Evolutionary conservation across 2,797 vertebrate species (phyloP).

Genomic region (Mormyrops attenuatus): DNA sequence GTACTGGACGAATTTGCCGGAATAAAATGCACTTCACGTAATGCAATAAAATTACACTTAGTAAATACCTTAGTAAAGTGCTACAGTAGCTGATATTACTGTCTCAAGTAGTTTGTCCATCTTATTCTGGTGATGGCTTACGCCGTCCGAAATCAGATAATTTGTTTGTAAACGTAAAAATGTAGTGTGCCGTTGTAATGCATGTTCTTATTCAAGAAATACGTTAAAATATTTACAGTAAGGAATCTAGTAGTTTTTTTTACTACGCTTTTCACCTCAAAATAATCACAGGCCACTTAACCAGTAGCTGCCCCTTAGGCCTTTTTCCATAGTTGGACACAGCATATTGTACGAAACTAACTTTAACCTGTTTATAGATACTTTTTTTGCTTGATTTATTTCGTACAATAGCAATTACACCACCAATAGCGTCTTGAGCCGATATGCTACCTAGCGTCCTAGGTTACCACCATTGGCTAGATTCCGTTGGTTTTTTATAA

Average conservation of each 20-base stretch:
- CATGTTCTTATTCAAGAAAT: neutral
- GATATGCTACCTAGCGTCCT: neutral
- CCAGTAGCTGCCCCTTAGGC: neutral
- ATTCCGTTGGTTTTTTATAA: neutral
- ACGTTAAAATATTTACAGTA: neutral
- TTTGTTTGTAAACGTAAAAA: neutral
- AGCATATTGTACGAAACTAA: neutral
- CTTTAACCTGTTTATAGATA: neutral
- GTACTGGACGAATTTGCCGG: neutral
- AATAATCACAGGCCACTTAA: neutral
- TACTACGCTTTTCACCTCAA: neutral
- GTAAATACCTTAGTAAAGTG: neutral
- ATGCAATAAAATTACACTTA: neutral
- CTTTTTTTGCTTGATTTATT: neutral
- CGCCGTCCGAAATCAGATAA: neutral
- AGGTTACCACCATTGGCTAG: neutral
- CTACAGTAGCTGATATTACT: neutral
- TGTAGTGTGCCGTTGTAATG: neutral
- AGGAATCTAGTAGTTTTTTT: neutral
- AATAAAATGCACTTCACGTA: neutral
- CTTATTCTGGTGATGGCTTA: neutral
- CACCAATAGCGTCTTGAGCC: neutral
- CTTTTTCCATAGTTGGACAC: neutral
- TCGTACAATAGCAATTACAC: neutral
- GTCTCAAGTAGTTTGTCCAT: neutral